Evolutionary conservation across 2,113 vertebrate species (phyloP).

Genomic region (Theristicus caerulescens): DNA sequence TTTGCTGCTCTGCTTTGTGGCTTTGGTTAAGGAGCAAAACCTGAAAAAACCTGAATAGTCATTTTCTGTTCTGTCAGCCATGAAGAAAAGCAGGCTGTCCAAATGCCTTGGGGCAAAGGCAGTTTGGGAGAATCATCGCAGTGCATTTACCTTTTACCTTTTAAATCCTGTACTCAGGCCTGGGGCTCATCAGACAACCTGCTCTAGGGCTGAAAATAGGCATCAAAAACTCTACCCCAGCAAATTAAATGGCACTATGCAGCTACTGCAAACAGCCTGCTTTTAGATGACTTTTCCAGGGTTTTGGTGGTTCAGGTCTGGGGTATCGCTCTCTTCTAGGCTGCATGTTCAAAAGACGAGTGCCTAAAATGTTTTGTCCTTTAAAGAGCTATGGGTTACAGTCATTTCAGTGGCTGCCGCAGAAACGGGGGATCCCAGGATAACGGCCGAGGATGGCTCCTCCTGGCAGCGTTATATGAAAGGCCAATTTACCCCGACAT

Average conservation of each 20-base stretch:
- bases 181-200: background rate
- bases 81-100: background rate
- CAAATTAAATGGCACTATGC: rapidly evolving
- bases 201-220: background rate
- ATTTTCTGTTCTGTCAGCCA: background rate
- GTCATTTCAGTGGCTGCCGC: background rate
- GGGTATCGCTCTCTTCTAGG: rapidly evolving
- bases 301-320: background rate
- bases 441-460: rapidly evolving
- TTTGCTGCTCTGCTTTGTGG: background rate
- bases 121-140: background rate
- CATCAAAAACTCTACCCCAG: background rate
- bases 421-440: background rate
- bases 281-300: background rate
- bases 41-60: background rate
- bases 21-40: background rate
- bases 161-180: background rate
- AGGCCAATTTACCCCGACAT: background rate
- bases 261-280: background rate
- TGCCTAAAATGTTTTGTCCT: no score
- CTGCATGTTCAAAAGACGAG: background rate
- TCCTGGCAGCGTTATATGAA: background rate
- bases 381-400: background rate
- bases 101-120: rapidly evolving
- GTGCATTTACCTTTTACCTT: background rate